A percentile compares a stretch with the other conserved stretches of the same genome.
Evolutionary conservation across 2,888 invertebrate genomes (phyloP).

Genomic region (Habroteleia sp.): DNA sequence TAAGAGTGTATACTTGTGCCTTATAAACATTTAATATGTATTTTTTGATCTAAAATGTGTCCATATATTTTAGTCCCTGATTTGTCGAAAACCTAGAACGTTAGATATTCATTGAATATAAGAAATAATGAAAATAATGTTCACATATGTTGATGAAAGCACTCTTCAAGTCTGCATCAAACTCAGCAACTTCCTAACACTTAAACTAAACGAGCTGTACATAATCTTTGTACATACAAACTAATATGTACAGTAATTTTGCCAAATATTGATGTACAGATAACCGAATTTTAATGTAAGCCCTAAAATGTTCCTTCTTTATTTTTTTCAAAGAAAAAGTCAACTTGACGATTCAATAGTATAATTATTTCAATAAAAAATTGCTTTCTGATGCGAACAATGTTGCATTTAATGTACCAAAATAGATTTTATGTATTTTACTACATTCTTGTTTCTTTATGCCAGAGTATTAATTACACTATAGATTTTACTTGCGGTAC

Average conservation of each 20-base stretch:
- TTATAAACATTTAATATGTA: conserved; percentile 30
- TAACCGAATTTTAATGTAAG: conserved; percentile 22
- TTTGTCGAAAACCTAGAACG: no score
- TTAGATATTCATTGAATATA: no score
- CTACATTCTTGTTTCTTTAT: conserved; percentile 8
- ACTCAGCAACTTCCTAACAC: conserved; percentile 47
- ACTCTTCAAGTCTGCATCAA: conserved; percentile 28
- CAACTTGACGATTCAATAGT: not conserved
- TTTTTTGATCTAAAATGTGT: no score
- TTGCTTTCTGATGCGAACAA: conserved; percentile 10
- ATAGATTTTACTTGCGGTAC: not conserved
- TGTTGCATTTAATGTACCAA: conserved; percentile 27
- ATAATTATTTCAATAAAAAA: not conserved
- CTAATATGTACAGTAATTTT: conserved; percentile 56
- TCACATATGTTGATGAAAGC: conserved; percentile 15
- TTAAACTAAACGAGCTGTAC: conserved; percentile 14
- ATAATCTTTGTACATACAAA: conserved; percentile 27
- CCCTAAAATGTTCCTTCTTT: conserved; percentile 11
- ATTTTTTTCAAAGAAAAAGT: not conserved
- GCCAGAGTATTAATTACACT: conserved; percentile 33
- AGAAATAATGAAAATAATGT: no score
- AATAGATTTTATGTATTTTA: conserved; percentile 8
- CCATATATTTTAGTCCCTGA: no score
- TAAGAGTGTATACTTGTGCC: conserved; percentile 35
- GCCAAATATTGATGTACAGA: conserved; percentile 55